Conservation (phyloP, 2,797 vertebrate species). For the Trachops cirrhosus region DNA sequence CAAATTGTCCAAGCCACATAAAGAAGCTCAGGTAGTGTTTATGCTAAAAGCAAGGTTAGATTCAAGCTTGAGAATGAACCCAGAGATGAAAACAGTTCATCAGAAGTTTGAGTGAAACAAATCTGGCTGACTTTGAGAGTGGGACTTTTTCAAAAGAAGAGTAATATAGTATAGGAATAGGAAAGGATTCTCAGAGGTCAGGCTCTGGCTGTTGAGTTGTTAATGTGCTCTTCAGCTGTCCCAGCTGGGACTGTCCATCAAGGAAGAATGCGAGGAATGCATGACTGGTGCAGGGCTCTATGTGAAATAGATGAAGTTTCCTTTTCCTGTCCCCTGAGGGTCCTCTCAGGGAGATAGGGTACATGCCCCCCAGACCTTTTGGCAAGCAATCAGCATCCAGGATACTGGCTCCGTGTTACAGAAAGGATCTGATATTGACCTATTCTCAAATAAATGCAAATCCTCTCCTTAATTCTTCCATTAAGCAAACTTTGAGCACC, state of each 20-base stretch:
- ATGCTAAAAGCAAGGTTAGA: conserved; percentile 24
- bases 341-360: not conserved
- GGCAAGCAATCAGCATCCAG: not conserved
- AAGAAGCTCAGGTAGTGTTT: not conserved
- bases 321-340: not conserved
- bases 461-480: not conserved
- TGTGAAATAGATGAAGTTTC: conserved; percentile 45
- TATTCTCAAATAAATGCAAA: not conserved
- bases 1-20: not conserved
- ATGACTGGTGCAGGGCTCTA: not conserved
- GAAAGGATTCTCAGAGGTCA: not conserved
- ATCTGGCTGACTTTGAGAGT: not conserved
- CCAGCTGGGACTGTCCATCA: conserved; percentile 64
- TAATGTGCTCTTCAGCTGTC: conserved; percentile 38
- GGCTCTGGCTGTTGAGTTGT: conserved; percentile 1
- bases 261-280: conserved; percentile 56
- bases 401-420: not conserved
- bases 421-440: not conserved
- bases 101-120: not conserved
- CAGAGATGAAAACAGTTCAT: not conserved
- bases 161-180: not conserved
- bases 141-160: not conserved
- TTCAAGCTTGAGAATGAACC: not conserved
- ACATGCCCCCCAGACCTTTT: too few relatives aligned
- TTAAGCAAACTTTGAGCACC: not conserved